phyloP scores from a whole-genome alignment of 2,113 vertebrate species.

The Isichthys henryi region DNA sequence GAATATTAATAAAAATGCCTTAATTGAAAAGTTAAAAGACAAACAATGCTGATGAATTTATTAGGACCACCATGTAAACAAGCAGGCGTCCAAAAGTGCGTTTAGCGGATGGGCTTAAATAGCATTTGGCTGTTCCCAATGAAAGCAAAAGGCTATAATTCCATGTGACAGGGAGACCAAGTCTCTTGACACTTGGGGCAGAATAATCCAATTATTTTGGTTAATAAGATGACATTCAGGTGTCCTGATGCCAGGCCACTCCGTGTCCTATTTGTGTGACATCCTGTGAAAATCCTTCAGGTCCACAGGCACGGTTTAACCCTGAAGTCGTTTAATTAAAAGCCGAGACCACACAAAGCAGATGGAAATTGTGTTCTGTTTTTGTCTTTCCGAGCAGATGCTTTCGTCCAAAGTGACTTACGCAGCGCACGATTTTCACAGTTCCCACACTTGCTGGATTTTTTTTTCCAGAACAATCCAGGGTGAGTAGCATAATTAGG shows the following conservation, averaged over 20 bases:
- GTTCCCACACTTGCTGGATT: neutral
- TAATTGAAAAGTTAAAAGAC: neutral
- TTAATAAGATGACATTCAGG: conserved; percentile 27
- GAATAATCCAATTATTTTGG: conserved; percentile 23
- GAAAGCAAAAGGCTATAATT: conserved; percentile 14
- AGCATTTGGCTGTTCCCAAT: neutral
- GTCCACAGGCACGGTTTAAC: neutral
- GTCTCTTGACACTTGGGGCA: neutral
- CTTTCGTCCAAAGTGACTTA: neutral
- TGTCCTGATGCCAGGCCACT: neutral
- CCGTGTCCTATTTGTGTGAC: conserved; percentile 10
- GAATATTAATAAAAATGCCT: neutral
- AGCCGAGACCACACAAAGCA: neutral
- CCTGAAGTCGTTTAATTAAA: neutral
- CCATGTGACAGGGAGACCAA: neutral
- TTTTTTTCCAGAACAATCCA: neutral
- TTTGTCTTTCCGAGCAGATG: neutral
- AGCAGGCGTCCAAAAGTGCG: neutral
- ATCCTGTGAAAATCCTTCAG: conserved; percentile 6
- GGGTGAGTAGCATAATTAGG: neutral
- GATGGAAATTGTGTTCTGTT: neutral
- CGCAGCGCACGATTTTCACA: neutral
- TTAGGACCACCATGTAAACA: neutral
- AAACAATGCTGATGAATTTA: neutral
- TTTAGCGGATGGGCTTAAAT: neutral